Evolutionary conservation across 2,888 invertebrate genomes (phyloP), one percentile per base, ranked within the genome.

Genomic region (Adineta ricciae): DNA sequence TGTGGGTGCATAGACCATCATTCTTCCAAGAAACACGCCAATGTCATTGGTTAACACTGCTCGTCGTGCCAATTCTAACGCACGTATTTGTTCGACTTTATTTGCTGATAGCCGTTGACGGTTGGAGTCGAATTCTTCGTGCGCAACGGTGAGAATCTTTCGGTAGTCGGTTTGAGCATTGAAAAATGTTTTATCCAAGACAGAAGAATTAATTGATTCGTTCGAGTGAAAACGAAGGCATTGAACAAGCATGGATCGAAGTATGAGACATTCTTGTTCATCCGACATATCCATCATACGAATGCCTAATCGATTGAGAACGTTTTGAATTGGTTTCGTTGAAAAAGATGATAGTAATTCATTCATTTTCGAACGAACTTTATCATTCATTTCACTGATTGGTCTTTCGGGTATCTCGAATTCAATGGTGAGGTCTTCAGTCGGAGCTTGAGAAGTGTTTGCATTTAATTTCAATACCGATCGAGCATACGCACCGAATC

Each of bases 181-280:
- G 32, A 78, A 41, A 78, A 78, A 78, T 1, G 41, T 78, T 78
- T 41, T 38, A 38, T 78, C 21, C 24, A 78, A 21, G 11, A 78
- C 9, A 21, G 73, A 21, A 24, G 38, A 36, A 78, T 78, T 78
- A 2, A 78, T 78, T 24, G 41, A 3, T 41, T 78, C 73, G n/a
- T 78, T 78, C 0, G 73, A 78, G 41, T 78, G 41, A n/a, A 78
- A 78, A 14, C 73, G 36, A 36, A 78, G 41, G 41, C 73, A 78
- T 78, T 78, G 73, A 19, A 78, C 73, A 38, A 78, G 41, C 73
- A 78, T 78, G 2, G 73, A 38, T 78, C 73, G 73, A 78, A 78
- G 73, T 41, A 78, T n/a, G 24, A 41, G 21, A 78, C 73, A 78
- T 41, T 78, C 73, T 8, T 78, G 73, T 41, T 78, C 73, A 78